A percentile compares a stretch with the other conserved stretches of the same genome.
Conservation (phyloP, 2,797 vertebrate genomes). For the Lemur catta region DNA sequence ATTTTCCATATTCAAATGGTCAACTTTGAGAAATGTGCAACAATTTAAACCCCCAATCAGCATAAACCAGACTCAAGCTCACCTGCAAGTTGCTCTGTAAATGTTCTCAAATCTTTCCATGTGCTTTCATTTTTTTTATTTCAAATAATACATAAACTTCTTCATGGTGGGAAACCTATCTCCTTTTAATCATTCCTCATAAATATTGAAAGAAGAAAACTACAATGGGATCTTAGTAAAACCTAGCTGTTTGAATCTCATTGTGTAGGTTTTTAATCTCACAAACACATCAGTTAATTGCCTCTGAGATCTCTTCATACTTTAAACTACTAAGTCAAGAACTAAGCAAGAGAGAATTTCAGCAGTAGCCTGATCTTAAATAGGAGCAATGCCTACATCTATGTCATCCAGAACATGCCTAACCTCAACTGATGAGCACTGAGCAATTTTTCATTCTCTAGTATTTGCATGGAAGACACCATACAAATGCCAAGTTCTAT, state of each 20-base stretch:
- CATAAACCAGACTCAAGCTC: neutral
- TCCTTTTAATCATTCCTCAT: neutral
- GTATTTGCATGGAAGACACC: neutral
- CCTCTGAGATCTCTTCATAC: neutral
- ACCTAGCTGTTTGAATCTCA: neutral
- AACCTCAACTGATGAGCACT: neutral
- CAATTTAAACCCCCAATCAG: neutral
- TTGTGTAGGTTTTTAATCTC: neutral
- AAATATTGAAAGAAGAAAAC: neutral
- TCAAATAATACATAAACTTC: neutral
- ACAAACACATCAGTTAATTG: neutral
- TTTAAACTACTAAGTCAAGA: neutral
- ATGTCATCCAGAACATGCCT: neutral
- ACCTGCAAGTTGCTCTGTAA: neutral
- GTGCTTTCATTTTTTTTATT: neutral
- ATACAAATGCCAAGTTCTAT: neutral
- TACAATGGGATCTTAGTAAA: neutral
- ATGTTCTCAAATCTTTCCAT: neutral
- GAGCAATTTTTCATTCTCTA: neutral
- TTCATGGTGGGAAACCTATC: neutral
- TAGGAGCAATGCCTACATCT: neutral
- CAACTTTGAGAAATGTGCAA: neutral
- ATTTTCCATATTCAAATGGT: constrained; percentile 7
- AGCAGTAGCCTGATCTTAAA: neutral
- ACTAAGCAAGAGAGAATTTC: neutral